Evolutionary conservation across 2,797 vertebrate species (phyloP).

Genomic region (Strix occidentalis): DNA sequence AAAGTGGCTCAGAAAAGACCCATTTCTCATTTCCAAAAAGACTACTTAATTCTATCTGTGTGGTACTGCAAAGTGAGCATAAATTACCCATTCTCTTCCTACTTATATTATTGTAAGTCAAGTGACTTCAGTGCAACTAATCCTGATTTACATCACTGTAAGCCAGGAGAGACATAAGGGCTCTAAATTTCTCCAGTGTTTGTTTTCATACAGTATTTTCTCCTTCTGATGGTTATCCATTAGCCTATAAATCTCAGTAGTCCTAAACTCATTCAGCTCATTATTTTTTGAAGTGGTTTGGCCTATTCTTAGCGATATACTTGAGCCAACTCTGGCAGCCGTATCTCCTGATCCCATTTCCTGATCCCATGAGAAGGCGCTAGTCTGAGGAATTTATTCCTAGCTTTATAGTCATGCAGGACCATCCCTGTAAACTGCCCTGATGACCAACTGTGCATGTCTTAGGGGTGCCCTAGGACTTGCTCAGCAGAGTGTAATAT

Average conservation of each 20-base stretch:
- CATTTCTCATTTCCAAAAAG: slow-evolving; percentile 43
- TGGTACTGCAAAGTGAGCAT: slow-evolving; percentile 27
- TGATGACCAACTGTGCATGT: not conserved
- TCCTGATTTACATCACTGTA: slow-evolving; percentile 51
- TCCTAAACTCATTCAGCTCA: slow-evolving; percentile 55
- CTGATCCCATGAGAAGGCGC: not conserved
- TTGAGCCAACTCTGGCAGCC: slow-evolving; percentile 39
- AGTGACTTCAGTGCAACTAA: slow-evolving; percentile 45
- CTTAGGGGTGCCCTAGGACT: not conserved
- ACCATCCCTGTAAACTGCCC: not conserved
- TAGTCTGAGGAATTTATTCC: not conserved
- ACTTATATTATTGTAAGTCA: slow-evolving; percentile 29
- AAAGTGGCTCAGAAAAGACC: slow-evolving; percentile 24
- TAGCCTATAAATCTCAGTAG: slow-evolving; percentile 66
- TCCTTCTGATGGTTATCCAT: slow-evolving; percentile 59
- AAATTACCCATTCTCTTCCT: slow-evolving; percentile 42
- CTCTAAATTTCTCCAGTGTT: slow-evolving; percentile 44
- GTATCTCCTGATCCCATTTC: slow-evolving; percentile 12
- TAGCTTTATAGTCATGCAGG: not conserved
- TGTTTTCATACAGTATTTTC: slow-evolving; percentile 24
- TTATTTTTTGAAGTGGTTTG: slow-evolving; percentile 72
- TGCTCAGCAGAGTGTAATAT: not conserved
- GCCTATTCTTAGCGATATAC: slow-evolving; percentile 44
- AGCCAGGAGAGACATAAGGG: slow-evolving; percentile 7
- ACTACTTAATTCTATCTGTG: slow-evolving; percentile 47